Base-by-base conservation (phyloP, 2,113 vertebrate genomes). In the Emydura subglobosa region DNA sequence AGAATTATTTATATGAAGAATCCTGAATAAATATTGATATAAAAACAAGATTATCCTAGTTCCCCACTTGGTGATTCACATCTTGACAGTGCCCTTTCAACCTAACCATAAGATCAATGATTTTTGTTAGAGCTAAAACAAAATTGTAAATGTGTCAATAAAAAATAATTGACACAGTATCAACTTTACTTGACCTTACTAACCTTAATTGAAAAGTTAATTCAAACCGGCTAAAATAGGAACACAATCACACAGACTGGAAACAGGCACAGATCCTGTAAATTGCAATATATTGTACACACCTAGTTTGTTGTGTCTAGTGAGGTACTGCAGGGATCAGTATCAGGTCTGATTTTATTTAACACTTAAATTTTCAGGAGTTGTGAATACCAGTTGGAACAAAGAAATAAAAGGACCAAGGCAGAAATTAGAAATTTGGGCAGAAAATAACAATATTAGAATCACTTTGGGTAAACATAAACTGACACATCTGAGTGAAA, bases 11-110 rank as follows among this genome's bases (percentile, higher is more conserved):
- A 47, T 68, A 74, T 44, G 50, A 76, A 1, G 47, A 7, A 25
- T 82, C 29, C 59, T 31, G 59, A 61, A 61, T 81, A 82, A 87
- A 50, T 29, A 87, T 72, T 78, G 51, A 86, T 14, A 88, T 78
- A 86, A 82, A 91, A 57, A 92, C 24, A 81, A n/a, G 81, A 49
- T 44, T 91, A 85, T n/a, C 34, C 25, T 59, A 90, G 11, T 7
- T 25, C 27, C 10, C 17, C 13, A 39, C 39, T 42, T 42, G 39
- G 39, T 42, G 68, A 74, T 42, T 74, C 68, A 74, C 4, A 82
- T 2, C 3, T n/a, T 86, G 34, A n/a, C 49, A 87, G 9, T 78
- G 44, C 42, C 29, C 24, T 61, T 93, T 61, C 29, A 61, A 31
- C 29, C 59, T 78, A 79, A 54, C 61, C 31, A 22, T 13, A 82